Evolutionary conservation across 2,797 vertebrate genomes (phyloP), one percentile per base, ranked within the genome.

Genomic region (Sibirionetta formosa): DNA sequence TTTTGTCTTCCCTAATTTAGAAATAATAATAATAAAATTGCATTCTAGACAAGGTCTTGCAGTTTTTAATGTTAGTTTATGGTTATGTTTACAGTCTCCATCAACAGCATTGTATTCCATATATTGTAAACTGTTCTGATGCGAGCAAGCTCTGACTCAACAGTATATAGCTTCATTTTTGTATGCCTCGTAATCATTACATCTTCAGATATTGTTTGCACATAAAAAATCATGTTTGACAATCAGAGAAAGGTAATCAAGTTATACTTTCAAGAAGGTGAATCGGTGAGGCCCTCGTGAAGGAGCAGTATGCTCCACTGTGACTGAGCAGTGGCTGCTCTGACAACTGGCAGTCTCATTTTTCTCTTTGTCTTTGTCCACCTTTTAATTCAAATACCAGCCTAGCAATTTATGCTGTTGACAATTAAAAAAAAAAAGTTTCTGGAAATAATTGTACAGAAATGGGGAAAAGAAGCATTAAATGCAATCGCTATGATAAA

Each of bases 171-270:
- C 50, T 93, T 93, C 19, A 16, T 60, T 87, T 91, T 68, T 69
- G 10, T 53, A 33, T 20, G 29, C 19, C 35, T 71, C 61, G 40
- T 57, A 76, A 40, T 66, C 51, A 44, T 17, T 29, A 78, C 42
- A 27, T 83, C 71, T 89, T 78, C 77, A 54, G 26, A 68, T 80
- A 36, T 48, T 92, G 27, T 86, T 91, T 93, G 61, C 63, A 68
- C 11, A 11, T 57, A 31, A 19, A 65, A 61, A 53, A 27, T 3
- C 44, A 14, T 16, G 16, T 92, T 60, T 89, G 85, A 36, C 93
- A 75, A 65, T 36, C n/a, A 64, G 64, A 51, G 53, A 68, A 80
- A 78, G 38, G 56, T 71, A 84, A 80, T 87, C 11, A 50, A 36
- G 7, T 73, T 60, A 29, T 17, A 36, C 78, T 88, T 85, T 86